Base-by-base conservation (phyloP, 1,140 invertebrate genomes). In the Heliothis virescens region DNA sequence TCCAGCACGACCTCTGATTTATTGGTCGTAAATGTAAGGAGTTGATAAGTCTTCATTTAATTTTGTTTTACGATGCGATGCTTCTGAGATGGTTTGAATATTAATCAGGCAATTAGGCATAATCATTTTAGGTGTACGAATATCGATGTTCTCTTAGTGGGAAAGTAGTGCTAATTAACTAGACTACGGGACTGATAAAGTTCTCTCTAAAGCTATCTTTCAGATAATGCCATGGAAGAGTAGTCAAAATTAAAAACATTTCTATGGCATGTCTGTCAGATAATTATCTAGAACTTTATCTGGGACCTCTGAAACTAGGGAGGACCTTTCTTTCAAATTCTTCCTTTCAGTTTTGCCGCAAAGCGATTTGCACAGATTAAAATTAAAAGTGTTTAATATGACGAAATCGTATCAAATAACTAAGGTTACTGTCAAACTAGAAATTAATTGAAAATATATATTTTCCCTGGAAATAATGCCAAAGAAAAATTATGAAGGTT, bases 111-210 rank as follows among this genome's bases (percentile, higher is more conserved):
- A 71, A 71, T 57, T 57, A 69, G 16, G 48, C 48, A 18, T 41
- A 16, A 15, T 41, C 21, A 72, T 52, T 52, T 41, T 9, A 72
- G 21, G n/a, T n/a, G 5, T 52, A 29, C 10, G 18, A 69, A 69
- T 52, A 50, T 29, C 16, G 41, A 62, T 50, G 34, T 26, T 59
- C 18, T 16, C 62, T 74, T 11, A 29, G 1, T 77, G 83, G 79
- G 83, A 84, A 84, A 84, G 83, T 75, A 79, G 77, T 71, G 52
- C 55, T 72, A 84, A 82, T 80, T 80, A 80, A 76, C 53, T 76
- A 41, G 55, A 62, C 53, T 79, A 75, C 69, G 21, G 21, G 21
- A 1, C 21, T 26, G 34, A 5, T 34, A 34, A 34, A 5, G 34
- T 34, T 34, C 34, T 34, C 0, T 34, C 7, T 34, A 26, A 26